Base-by-base conservation (phyloP, 92 coral and sea anemone species). In the Virgularia gustaviana region DNA sequence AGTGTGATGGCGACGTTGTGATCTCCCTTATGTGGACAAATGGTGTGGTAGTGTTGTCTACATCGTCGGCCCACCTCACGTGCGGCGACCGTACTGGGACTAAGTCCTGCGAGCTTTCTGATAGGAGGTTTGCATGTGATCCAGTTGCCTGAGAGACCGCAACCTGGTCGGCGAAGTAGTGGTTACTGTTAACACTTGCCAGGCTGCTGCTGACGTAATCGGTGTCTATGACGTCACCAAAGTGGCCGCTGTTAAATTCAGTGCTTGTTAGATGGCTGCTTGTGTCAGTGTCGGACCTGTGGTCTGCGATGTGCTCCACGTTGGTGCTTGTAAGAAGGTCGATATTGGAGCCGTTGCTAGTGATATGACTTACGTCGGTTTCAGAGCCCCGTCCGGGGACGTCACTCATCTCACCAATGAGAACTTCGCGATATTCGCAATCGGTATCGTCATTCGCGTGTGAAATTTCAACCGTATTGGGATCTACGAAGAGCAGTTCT, bases 61-160 rank as follows among this genome's bases (percentile, higher is more conserved):
- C 75, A 10, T 59, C 51, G 34, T 68, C 75, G 22, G 75, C 75
- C 75, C 75, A 68, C 33, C 60, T 37, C 19, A 68, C 75, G 19
- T 35, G 60, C 22, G 75, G 75, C 34, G 38, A 44, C 30, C 0
- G 2, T 59, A 10, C 18, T 25, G 6, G 53, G 75, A 32, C 75
- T 16, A 36, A 18, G 19, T 31, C 30, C 23, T 51, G 22, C 13
- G 25, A 36, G 9, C 37, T 30, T 18, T 8, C 28, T 15, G 6
- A 6, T 22, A 4, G 30, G 3, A 5, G 22, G 30, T 3, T 33
- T n/a, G n/a, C n/a, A n/a, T n/a, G n/a, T n/a, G n/a, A n/a, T n/a
- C n/a, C n/a, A n/a, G n/a, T n/a, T n/a, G n/a, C n/a, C 6, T 52
- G 30, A 11, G 31, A 6, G 31, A 16, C 8, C 31, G 13, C 1